Conservation (phyloP, 2,888 invertebrate genomes). For the Drosophila nigricruria region DNA sequence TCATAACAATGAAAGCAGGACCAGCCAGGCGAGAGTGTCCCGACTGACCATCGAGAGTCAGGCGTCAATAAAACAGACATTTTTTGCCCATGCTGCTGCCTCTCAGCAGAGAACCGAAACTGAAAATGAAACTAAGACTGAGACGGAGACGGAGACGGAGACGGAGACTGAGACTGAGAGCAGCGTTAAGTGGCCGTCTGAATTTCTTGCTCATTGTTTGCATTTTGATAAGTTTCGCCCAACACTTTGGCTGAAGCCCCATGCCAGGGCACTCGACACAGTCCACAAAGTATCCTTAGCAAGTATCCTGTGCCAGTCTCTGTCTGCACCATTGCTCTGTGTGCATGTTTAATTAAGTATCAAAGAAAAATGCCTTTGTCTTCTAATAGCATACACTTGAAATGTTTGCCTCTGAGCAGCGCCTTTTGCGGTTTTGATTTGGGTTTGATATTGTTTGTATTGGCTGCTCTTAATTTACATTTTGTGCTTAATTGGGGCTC, state of each 20-base stretch:
- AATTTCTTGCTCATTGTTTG: slow-evolving; percentile 48
- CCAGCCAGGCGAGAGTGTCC: slow-evolving; percentile 8
- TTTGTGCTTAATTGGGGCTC: slow-evolving; percentile 31
- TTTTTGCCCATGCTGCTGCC: slow-evolving; percentile 6
- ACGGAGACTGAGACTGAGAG: neutral
- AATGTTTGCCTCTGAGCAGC: slow-evolving; percentile 22
- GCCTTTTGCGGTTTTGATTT: slow-evolving; percentile 43
- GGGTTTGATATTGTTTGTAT: slow-evolving; percentile 47
- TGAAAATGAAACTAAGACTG: slow-evolving; percentile 6
- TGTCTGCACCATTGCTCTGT: neutral
- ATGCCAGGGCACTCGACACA: neutral
- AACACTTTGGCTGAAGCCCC: slow-evolving; percentile 27
- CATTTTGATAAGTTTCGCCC: slow-evolving; percentile 52
- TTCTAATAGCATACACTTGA: slow-evolving; percentile 18
- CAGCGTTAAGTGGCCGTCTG: slow-evolving; percentile 47
- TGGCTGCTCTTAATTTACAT: slow-evolving; percentile 40
- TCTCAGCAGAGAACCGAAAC: no score
- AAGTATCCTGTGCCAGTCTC: neutral
- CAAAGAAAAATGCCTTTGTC: slow-evolving; percentile 17
- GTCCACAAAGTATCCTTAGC: slow-evolving; percentile 17
- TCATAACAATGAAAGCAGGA: slow-evolving; percentile 53
- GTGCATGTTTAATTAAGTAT: slow-evolving; percentile 57
- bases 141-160: neutral
- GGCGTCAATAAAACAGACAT: slow-evolving; percentile 52
- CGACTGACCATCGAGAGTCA: slow-evolving; percentile 38